Percentiles rank a stretch among this genome's conserved stretches.
phyloP scores from a whole-genome alignment of 23 tunicate genomes.

The Corella eumyota region DNA sequence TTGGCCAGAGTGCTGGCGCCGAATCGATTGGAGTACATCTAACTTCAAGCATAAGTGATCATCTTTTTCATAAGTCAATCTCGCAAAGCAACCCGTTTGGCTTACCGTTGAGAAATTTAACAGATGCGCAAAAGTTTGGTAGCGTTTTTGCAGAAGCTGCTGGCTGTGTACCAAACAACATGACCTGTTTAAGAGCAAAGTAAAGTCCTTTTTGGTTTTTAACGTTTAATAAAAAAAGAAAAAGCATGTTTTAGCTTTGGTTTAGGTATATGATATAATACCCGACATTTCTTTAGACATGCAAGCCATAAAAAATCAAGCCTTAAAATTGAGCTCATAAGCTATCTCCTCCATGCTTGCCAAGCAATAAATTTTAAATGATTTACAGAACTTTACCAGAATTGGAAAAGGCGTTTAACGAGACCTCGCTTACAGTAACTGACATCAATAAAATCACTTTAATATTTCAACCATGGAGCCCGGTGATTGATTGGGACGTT shows the following conservation, averaged over 20 bases:
- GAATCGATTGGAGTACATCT: constrained; percentile 83
- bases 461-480: constrained; percentile 71
- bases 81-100: constrained; percentile 89
- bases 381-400: constrained; percentile 2
- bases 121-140: constrained; percentile 63
- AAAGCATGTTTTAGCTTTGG: too few species aligned
- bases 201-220: neutral
- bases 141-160: constrained; percentile 40
- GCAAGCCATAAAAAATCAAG: too few species aligned
- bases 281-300: neutral
- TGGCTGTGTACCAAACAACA: constrained; percentile 28
- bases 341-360: too few species aligned
- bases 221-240: too few species aligned
- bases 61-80: constrained; percentile 50
- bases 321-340: too few species aligned
- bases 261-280: neutral
- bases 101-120: constrained; percentile 43
- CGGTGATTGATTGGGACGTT: constrained; percentile 59
- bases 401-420: constrained; percentile 31
- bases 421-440: constrained; percentile 28
- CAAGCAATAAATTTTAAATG: neutral
- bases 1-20: constrained; percentile 87
- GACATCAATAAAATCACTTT: constrained; percentile 32
- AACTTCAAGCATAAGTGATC: constrained; percentile 28
- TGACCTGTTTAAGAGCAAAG: constrained; percentile 60